Base-by-base conservation (phyloP, 1,140 invertebrate genomes). In the Parasteatoda tepidariorum region DNA sequence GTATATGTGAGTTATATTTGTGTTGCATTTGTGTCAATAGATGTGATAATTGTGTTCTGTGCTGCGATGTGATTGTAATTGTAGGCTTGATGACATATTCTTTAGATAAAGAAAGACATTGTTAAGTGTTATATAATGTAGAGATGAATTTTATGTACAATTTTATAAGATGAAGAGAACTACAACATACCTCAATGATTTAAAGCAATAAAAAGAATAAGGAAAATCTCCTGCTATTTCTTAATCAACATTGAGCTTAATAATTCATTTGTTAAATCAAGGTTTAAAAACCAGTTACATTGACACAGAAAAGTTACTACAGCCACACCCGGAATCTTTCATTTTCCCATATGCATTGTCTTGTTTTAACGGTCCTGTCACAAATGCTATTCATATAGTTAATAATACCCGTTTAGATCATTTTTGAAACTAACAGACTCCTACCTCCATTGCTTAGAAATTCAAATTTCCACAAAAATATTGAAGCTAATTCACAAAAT, bases 131-230 rank as follows among this genome's bases (percentile, higher is more conserved):
- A 67, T 57, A 54, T 70, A 70, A 61, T 71, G 78, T 82, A 82
- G 78, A 82, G 34, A 82, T 82, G 81, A 83, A 83, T 73, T 83
- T 73, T 73, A 83, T 83, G 81, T 83, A 83, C 68, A 83, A 83
- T 83, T 83, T 83, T 83, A 83, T 83, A 83, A 71, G 70, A 64
- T 18, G 81, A 73, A 83, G 70, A 83, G 70, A 83, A 73, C 68
- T 83, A 83, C 70, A 83, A 73, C 68, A 83, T 83, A 83, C 81
- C 81, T 83, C 81, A 83, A 74, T 83, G 81, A 83, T 83, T 83
- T 83, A 83, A 73, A 83, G 81, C 81, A 83, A 83, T 83, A 83
- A 83, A 83, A 55, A 70, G 30, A 74, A 71, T 34, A 71, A 83
- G 22, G 66, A 62, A 55, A 61, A 64, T 74, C 71, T 64, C n/a